Evolutionary conservation across 2,113 vertebrate species (phyloP), one percentile per base, ranked within the genome.

Genomic region (Cavia aperea): DNA sequence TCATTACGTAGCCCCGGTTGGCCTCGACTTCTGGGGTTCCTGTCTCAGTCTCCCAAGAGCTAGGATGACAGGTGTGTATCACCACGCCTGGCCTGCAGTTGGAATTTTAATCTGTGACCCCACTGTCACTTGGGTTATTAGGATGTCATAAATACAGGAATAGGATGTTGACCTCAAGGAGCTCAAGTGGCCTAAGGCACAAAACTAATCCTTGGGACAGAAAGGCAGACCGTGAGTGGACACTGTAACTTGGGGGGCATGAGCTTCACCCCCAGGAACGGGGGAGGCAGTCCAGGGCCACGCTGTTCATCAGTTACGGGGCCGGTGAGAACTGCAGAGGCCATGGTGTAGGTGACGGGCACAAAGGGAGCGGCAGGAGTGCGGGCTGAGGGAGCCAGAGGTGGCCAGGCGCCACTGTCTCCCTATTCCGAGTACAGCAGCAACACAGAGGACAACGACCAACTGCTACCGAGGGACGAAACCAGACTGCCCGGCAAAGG

Each of bases 201-300:
- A 79, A 94, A 90, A 78, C 60, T 46, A 86, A 91, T 7, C 88
- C 39, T 49, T 23, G 78, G 54, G 78, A 73, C n/a, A 93, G 68
- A 93, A 91, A 87, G 18, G 39, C 60, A 68, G n/a, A 84, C 23
- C 13, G 58, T 5, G 39, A 75, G 7, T 36, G 46, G 78, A 46
- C 62, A 78, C 49, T 18, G 26, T 39, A 77, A 70, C 21, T 68
- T 33, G 68, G 26, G 78, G 87, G 56, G 68, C 23, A 39, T 78
- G 43, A 58, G 24, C 79, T 92, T 66, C 60, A 26, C 89, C 24
- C 36, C 66, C 31, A 79, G 3, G 56, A 58, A 58, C 18, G 4
- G 15, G 56, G 56, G 56, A 56, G 15, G 16, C 2, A 5, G 16
- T 12, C 16, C 56, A 19, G 56, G 56, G 3, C 18, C 18, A 12